Evolutionary conservation across 35 echinoderm and acorn worm genomes (phyloP).

Genomic region (Lytechinus variegatus): DNA sequence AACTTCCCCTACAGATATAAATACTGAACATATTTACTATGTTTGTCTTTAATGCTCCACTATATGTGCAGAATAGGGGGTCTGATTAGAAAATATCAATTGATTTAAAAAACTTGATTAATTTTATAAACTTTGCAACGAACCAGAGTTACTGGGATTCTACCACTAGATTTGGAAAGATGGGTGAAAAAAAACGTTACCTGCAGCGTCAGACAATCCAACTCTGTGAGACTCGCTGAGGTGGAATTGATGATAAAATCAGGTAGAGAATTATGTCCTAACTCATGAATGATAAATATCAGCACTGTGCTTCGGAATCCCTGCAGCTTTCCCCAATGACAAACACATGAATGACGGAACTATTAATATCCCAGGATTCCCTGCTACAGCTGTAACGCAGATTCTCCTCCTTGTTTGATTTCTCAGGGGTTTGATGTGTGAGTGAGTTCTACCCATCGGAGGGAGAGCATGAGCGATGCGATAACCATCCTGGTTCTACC

Average conservation of each 20-base stretch:
- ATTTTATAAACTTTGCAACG: too few relatives aligned
- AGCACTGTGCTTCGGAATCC: background rate
- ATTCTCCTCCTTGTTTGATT: background rate
- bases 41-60: too few relatives aligned
- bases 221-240: background rate
- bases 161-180: background rate
- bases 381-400: background rate
- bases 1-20: too few relatives aligned
- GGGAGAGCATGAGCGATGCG: background rate
- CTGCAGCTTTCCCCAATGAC: background rate
- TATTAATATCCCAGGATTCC: conserved; percentile 20
- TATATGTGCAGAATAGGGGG: too few relatives aligned
- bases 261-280: background rate
- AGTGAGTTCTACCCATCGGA: background rate
- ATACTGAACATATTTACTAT: too few relatives aligned
- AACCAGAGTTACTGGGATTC: too few relatives aligned
- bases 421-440: background rate
- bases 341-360: conserved; percentile 1
- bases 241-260: background rate
- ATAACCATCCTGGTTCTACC: background rate
- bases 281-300: background rate
- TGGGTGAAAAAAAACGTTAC: background rate
- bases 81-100: too few relatives aligned
- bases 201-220: background rate
- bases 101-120: too few relatives aligned